A percentile compares a stretch with the other conserved stretches of the same genome.
These are phyloP conservation scores for Dicerorhinus sumatrensis DNA, from an alignment of 2,113 vertebrate genomes.

Conservation along the genomic window DNA sequence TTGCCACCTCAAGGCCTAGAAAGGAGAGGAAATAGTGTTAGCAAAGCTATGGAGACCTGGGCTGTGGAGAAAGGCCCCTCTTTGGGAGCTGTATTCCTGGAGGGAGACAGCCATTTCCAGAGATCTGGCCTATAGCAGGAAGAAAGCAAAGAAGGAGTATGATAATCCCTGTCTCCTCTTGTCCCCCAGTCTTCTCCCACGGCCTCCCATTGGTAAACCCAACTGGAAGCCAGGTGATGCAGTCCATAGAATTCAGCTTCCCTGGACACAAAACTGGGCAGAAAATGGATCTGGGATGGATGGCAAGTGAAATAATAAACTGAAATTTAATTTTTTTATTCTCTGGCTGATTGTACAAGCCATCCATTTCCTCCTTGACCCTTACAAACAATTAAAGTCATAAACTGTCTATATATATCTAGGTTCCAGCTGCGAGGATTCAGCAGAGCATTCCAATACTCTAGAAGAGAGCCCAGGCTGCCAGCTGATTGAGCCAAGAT, in stretches of 20 bases:
- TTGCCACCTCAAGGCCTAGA: not conserved
- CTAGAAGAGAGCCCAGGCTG: conserved; percentile 67
- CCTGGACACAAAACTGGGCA: not conserved
- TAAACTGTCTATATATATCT: conserved; percentile 24
- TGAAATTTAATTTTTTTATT: not conserved
- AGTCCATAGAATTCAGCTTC: not conserved
- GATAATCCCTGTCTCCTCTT: too few species aligned
- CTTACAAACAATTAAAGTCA: conserved; percentile 24
- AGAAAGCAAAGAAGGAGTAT: not conserved
- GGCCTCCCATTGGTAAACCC: not conserved
- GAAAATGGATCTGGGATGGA: not conserved
- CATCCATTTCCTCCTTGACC: not conserved
- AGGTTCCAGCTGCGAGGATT: conserved; percentile 58
- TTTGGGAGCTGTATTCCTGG: not conserved
- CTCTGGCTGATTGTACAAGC: not conserved
- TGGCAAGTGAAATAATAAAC: not conserved
- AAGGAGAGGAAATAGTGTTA: rapidly evolving
- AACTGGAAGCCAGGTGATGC: not conserved
- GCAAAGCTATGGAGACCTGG: not conserved
- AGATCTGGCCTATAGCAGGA: not conserved
- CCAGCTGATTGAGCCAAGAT: conserved; percentile 74
- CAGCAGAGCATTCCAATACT: conserved; percentile 65
- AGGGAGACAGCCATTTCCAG: not conserved
- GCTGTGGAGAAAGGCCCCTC: not conserved
- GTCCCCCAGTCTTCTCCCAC: not conserved